Evolutionary conservation across 2,888 invertebrate genomes (phyloP).

Genomic region (Phyto melanocephala): DNA sequence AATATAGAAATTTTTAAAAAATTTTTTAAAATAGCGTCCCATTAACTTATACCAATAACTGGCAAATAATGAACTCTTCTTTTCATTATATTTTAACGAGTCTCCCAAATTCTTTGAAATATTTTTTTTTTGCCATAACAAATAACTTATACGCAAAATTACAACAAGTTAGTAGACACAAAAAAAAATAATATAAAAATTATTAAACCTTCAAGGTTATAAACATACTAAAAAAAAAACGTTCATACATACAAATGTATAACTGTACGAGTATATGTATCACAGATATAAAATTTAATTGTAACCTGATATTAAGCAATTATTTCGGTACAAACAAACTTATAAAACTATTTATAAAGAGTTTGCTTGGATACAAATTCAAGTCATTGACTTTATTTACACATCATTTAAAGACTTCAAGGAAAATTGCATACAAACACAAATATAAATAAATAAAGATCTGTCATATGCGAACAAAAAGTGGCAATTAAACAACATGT

Average conservation of each 20-base stretch:
- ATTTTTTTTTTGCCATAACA: background rate
- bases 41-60: no score
- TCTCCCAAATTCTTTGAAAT: background rate
- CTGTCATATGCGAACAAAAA: background rate
- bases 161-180: background rate
- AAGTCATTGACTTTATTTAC: slow-evolving; percentile 56
- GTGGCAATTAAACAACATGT: slow-evolving; percentile 17
- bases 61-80: no score
- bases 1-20: no score
- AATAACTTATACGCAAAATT: background rate
- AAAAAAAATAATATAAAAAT: background rate
- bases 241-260: no score
- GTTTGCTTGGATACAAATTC: slow-evolving; percentile 31
- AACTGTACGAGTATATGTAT: background rate
- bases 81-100: no score
- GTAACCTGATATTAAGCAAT: background rate
- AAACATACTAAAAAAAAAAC: background rate
- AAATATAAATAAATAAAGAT: background rate
- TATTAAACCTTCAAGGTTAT: slow-evolving; percentile 29
- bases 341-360: background rate
- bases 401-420: slow-evolving; percentile 54
- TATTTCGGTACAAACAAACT: slow-evolving; percentile 11
- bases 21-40: no score
- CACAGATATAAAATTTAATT: background rate
- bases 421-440: slow-evolving; percentile 19